phyloP scores from a whole-genome alignment of 2,113 vertebrate genomes.

The Engraulis encrasicolus region DNA sequence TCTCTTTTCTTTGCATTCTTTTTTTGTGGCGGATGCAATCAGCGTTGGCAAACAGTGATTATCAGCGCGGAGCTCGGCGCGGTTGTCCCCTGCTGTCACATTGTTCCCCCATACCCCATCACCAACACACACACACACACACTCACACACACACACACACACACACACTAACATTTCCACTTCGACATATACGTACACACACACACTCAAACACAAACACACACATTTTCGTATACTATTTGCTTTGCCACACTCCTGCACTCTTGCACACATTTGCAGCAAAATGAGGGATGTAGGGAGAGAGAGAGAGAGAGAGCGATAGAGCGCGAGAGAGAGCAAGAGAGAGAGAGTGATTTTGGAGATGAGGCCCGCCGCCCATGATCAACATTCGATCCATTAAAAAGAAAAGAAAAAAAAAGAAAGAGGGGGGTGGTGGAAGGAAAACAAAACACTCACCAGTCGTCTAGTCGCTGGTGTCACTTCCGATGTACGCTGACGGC shows the following conservation, averaged over 20 bases:
- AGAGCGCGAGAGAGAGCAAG: no score
- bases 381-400: neutral
- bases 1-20: no score
- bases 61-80: neutral
- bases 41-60: conserved; percentile 9
- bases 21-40: neutral
- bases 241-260: neutral
- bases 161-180: neutral
- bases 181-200: no score
- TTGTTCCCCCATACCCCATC: neutral
- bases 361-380: neutral
- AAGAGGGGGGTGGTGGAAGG: no score
- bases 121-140: no score
- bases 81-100: conserved; percentile 1
- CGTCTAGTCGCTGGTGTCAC: conserved; percentile 10
- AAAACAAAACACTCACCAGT: neutral
- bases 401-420: no score
- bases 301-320: no score
- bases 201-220: no score
- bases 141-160: no score
- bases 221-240: neutral
- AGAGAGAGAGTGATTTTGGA: neutral
- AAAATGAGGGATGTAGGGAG: no score
- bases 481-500: neutral
- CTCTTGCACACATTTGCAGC: neutral